Evolutionary conservation across 2,797 vertebrate species (phyloP).

Genomic region (Myotis vivesi): DNA sequence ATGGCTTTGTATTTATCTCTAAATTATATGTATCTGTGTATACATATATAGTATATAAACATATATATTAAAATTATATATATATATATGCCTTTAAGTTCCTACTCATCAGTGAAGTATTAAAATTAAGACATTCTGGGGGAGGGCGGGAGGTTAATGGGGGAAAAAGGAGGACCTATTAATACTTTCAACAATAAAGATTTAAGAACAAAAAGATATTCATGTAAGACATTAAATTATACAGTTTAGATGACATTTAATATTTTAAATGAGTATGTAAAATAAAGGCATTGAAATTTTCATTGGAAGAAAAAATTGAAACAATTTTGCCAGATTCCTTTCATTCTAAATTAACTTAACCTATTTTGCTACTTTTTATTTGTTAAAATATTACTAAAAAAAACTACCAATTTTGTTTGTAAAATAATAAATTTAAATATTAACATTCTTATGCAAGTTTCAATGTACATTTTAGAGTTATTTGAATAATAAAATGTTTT

Average conservation of each 20-base stretch:
- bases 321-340: not conserved
- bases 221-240: not conserved
- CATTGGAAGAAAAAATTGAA: not conserved
- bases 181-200: too few relatives aligned
- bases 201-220: too few relatives aligned
- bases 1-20: not conserved
- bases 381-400: not conserved
- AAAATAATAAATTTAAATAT: not conserved
- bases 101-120: not conserved
- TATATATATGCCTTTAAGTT: not conserved
- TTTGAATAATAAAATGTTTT: not conserved
- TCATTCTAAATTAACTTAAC: not conserved
- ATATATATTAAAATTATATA: not conserved
- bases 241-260: not conserved
- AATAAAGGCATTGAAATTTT: not conserved
- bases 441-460: not conserved
- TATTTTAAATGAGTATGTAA: not conserved
- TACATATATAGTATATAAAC: not conserved
- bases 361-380: not conserved
- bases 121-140: not conserved
- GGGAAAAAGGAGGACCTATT: too few relatives aligned
- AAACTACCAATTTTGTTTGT: not conserved
- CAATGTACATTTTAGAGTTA: not conserved
- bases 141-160: too few relatives aligned
- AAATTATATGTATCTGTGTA: not conserved